Evolutionary conservation across 1,140 invertebrate species (phyloP).

Genomic region (Leptopilina clavipes): DNA sequence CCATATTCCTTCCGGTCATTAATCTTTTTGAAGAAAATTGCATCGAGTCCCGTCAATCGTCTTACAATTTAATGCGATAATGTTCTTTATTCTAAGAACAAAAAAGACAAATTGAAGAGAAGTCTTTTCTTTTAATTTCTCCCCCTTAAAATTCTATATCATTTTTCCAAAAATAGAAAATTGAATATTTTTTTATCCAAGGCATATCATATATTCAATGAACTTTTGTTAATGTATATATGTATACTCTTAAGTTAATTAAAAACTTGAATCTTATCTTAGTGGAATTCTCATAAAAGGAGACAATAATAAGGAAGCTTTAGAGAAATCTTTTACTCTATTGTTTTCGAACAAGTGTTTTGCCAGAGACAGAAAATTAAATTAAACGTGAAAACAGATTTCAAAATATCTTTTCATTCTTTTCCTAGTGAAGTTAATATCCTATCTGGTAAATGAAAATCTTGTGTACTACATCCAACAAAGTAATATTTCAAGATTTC

Average conservation of each 20-base stretch:
- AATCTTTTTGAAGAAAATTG: conserved; percentile 48
- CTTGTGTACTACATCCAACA: conserved; percentile 2
- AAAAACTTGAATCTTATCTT: background rate
- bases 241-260: conserved; percentile 18
- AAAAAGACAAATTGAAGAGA: too few relatives aligned
- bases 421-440: conserved; percentile 12
- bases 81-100: background rate
- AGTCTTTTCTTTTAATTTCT: too few relatives aligned
- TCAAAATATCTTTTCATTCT: background rate
- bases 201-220: background rate
- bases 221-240: background rate
- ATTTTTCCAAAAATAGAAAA: background rate
- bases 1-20: conserved; percentile 57
- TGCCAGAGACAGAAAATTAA: background rate
- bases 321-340: background rate
- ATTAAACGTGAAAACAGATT: conserved; percentile 10
- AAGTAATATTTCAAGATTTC: conserved; percentile 27
- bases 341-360: conserved; percentile 16
- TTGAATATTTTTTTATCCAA: too few relatives aligned
- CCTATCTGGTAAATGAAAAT: conserved; percentile 10
- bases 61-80: background rate
- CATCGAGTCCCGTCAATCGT: conserved; percentile 12
- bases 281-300: background rate
- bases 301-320: background rate
- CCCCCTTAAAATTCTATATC: too few relatives aligned